Conservation (phyloP, 2,888 invertebrate species). For the Cephalotes varians region DNA sequence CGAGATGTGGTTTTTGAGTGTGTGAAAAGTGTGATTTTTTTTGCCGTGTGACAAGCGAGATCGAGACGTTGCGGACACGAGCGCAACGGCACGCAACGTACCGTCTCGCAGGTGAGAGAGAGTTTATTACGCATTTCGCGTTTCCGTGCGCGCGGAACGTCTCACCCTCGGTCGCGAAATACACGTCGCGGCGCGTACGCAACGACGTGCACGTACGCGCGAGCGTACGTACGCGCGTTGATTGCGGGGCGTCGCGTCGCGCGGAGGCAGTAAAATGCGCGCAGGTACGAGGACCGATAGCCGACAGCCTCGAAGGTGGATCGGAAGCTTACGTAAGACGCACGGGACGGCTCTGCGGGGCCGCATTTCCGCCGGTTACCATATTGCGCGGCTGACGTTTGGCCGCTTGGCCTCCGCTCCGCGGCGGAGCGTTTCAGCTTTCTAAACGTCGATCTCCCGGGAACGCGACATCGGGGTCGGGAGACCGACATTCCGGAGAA, state of each 20-base stretch:
- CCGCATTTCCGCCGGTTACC: constrained; percentile 35
- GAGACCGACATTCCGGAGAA: not conserved
- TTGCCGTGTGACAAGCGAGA: constrained; percentile 82
- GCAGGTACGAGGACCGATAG: no score
- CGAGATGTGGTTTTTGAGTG: constrained; percentile 82
- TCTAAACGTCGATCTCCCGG: not conserved
- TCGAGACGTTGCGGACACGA: constrained; percentile 77
- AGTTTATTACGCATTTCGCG: not conserved
- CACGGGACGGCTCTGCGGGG: not conserved
- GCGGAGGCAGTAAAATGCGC: not conserved
- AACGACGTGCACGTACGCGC: not conserved
- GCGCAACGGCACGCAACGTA: constrained; percentile 75
- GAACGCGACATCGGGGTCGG: not conserved
- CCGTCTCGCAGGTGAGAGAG: constrained; percentile 74
- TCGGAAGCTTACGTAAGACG: constrained; percentile 41
- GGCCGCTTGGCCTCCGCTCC: not conserved
- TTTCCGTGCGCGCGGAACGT: not conserved
- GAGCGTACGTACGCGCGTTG: not conserved
- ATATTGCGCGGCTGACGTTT: constrained; percentile 3
- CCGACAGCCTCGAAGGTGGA: not conserved
- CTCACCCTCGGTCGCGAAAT: constrained; percentile 42
- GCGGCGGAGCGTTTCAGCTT: constrained; percentile 4
- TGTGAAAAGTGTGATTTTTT: constrained; percentile 75
- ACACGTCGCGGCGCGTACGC: not conserved
- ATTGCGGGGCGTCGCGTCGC: not conserved